Conservation (phyloP, 2,113 vertebrate genomes). For the Acrocephalus arundinaceus region DNA sequence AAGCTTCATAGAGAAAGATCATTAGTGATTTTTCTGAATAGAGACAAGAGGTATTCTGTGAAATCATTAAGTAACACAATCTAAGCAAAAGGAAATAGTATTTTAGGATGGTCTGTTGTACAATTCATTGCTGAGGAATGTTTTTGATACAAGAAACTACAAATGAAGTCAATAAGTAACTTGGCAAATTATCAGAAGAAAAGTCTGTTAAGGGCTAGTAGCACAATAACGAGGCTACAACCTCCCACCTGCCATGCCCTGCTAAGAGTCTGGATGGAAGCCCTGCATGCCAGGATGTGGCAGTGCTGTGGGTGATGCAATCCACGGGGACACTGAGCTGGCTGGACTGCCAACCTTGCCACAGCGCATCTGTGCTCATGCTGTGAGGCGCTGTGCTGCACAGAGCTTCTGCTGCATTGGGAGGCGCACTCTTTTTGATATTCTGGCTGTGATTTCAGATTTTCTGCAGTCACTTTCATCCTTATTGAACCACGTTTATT, state of each 20-base stretch:
- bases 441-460: neutral
- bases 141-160: neutral
- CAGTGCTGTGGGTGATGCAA: neutral
- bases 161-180: neutral
- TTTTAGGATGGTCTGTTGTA: neutral
- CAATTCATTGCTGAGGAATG: neutral
- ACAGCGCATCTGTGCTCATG: rapidly evolving
- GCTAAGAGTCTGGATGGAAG: too few species aligned
- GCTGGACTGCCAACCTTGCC: neutral
- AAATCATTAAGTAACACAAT: neutral
- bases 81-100: neutral
- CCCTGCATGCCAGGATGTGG: neutral
- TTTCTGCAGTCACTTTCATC: neutral
- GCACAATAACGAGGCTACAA: rapidly evolving
- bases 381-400: neutral
- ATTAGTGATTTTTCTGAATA: neutral
- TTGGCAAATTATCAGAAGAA: neutral
- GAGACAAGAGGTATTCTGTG: neutral
- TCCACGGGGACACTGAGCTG: neutral
- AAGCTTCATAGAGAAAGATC: neutral
- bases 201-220: neutral
- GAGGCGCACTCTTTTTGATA: neutral
- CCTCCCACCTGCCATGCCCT: neutral
- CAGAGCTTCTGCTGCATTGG: rapidly evolving
- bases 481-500: neutral